phyloP scores from a whole-genome alignment of 2,113 vertebrate genomes.

The Phrynosoma blainvillii region DNA sequence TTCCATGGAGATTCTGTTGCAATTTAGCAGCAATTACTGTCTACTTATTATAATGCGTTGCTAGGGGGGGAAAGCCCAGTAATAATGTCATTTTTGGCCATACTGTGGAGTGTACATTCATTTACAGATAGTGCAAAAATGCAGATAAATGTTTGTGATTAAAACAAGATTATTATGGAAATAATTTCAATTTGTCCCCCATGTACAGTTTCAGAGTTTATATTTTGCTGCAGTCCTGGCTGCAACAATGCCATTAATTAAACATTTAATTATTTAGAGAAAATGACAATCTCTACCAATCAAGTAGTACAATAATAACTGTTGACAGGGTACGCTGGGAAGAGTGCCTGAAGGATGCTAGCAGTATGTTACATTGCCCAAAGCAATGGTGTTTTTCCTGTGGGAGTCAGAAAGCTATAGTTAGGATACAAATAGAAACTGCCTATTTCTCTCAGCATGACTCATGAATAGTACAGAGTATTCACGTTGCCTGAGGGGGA shows the following conservation, averaged over 20 bases:
- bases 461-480: rapidly evolving
- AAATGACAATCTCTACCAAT: slow-evolving; percentile 37
- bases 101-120: slow-evolving; percentile 36
- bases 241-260: slow-evolving; percentile 44
- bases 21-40: slow-evolving; percentile 73
- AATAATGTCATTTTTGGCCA: slow-evolving; percentile 66
- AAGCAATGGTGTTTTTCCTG: slow-evolving; percentile 21
- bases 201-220: slow-evolving; percentile 29
- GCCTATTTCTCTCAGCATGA: slow-evolving; percentile 10
- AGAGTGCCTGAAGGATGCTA: slow-evolving; percentile 34
- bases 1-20: slow-evolving; percentile 63
- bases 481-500: background rate
- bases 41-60: slow-evolving; percentile 66
- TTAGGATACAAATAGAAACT: slow-evolving; percentile 26
- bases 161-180: slow-evolving; percentile 54
- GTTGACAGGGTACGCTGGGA: slow-evolving; percentile 17
- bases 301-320: slow-evolving; percentile 27
- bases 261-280: slow-evolving; percentile 37
- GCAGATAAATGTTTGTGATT: slow-evolving; percentile 65
- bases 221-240: slow-evolving; percentile 16
- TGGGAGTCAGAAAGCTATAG: slow-evolving; percentile 15
- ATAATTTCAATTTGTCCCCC: slow-evolving; percentile 49
- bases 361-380: slow-evolving; percentile 19
- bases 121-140: slow-evolving; percentile 56
- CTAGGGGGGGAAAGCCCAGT: slow-evolving; percentile 25